Evolutionary conservation across 2,113 vertebrate genomes (phyloP).

Genomic region (Siniperca knerii): DNA sequence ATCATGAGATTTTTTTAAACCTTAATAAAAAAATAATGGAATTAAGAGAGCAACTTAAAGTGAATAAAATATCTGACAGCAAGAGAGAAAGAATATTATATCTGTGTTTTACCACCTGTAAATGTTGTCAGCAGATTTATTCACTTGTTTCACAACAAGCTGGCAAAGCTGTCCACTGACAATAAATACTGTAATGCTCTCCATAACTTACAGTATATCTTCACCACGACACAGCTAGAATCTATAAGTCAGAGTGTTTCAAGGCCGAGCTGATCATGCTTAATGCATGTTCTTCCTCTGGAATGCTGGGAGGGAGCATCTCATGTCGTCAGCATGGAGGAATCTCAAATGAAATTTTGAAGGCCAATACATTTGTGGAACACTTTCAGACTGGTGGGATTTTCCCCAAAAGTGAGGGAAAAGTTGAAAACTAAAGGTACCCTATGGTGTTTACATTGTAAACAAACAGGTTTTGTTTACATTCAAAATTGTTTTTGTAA

Average conservation of each 20-base stretch:
- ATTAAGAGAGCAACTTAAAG: background rate
- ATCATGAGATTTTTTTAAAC: background rate
- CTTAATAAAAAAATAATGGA: background rate
- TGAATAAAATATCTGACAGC: conserved; percentile 27
- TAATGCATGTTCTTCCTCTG: conserved; percentile 34
- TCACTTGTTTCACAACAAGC: background rate
- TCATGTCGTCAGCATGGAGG: background rate
- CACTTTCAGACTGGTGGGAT: background rate
- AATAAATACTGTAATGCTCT: conserved; percentile 2
- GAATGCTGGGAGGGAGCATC: conserved; percentile 26
- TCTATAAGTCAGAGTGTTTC: conserved; percentile 18
- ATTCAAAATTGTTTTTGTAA: conserved; percentile 1
- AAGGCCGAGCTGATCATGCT: conserved; percentile 29
- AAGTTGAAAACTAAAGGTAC: background rate
- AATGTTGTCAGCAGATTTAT: conserved; percentile 1
- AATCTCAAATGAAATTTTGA: background rate
- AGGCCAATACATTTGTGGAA: background rate
- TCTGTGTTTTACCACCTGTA: conserved; percentile 19
- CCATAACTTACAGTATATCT: conserved; percentile 6
- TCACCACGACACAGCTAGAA: conserved; percentile 3
- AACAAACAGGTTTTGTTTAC: background rate
- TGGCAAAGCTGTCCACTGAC: background rate
- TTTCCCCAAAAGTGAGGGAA: background rate
- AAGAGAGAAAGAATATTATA: background rate
- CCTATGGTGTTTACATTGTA: background rate